These are phyloP conservation scores for Epinotia demarniana DNA, from an alignment of 2,888 invertebrate genomes.

Conservation along the genomic window DNA sequence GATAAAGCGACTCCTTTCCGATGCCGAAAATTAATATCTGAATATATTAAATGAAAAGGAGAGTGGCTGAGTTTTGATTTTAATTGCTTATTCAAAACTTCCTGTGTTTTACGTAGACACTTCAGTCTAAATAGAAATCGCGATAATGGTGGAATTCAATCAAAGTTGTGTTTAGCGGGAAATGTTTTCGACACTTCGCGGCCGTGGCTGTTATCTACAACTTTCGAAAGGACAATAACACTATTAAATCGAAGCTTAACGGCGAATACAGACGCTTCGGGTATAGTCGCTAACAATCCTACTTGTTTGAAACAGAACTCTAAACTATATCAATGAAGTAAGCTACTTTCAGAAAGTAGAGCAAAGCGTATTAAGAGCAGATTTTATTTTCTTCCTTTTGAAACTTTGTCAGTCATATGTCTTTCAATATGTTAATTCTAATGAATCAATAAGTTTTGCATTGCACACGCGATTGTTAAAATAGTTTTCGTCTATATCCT, in stretches of 20 bases:
- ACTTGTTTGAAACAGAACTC: constrained; percentile 12
- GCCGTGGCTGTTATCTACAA: constrained; percentile 6
- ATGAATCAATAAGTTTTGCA: no score
- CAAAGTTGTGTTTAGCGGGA: constrained; percentile 48
- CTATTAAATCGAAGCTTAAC: constrained; percentile 16
- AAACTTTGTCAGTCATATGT: no score
- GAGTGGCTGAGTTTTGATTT: constrained; percentile 54
- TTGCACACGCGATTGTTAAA: no score
- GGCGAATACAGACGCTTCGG: constrained; percentile 8
- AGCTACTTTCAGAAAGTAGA: background rate
- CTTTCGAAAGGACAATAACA: constrained; percentile 24
- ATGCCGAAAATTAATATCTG: constrained; percentile 60
- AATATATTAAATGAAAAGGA: constrained; percentile 62
- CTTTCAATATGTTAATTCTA: no score
- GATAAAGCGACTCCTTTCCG: constrained; percentile 52
- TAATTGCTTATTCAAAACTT: constrained; percentile 61
- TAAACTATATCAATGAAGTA: constrained; percentile 1
- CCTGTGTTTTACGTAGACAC: constrained; percentile 47
- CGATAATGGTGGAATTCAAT: constrained; percentile 50
- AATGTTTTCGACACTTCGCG: constrained; percentile 31
- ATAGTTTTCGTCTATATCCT: no score
- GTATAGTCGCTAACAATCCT: constrained; percentile 9
- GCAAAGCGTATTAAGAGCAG: background rate
- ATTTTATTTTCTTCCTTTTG: no score
- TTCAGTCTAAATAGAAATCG: constrained; percentile 52